Percentiles rank a stretch among this genome's conserved stretches.
Evolutionary conservation across 2,113 vertebrate genomes (phyloP).

Genomic region (Zosterops pallidus): DNA sequence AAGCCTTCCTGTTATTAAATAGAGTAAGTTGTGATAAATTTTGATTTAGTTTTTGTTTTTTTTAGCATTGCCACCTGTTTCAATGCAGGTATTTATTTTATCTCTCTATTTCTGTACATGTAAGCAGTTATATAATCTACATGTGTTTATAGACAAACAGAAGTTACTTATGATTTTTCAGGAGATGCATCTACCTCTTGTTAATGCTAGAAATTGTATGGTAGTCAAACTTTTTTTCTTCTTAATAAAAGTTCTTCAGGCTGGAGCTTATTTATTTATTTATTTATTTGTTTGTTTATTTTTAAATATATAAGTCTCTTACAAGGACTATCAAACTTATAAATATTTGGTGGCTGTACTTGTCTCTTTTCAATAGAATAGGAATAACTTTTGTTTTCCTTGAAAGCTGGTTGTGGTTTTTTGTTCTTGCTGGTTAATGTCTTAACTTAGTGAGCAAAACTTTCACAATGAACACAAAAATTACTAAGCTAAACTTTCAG

Average conservation of each 20-base stretch:
- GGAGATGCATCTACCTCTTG: neutral
- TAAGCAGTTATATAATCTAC: neutral
- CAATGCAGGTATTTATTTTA: neutral
- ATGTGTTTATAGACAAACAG: accelerated
- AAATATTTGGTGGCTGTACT: neutral
- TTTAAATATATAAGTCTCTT: neutral
- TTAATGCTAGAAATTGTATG: neutral
- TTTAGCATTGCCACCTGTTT: neutral
- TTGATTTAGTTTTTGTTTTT: neutral
- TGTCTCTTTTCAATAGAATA: neutral
- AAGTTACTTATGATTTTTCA: neutral
- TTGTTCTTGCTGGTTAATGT: neutral
- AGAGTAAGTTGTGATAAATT: neutral
- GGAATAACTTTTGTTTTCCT: neutral
- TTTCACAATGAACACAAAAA: neutral
- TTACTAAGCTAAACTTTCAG: neutral
- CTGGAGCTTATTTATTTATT: neutral
- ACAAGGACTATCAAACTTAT: neutral
- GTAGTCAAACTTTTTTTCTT: accelerated
- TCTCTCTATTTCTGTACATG: neutral
- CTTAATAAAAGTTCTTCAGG: neutral
- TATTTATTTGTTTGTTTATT: no score
- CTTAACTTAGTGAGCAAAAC: neutral
- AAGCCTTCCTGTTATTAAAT: neutral
- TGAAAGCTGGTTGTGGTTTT: neutral